These are phyloP conservation scores for Agrypnia vestita DNA, from an alignment of 1,140 invertebrate genomes.

Conservation along the genomic window DNA sequence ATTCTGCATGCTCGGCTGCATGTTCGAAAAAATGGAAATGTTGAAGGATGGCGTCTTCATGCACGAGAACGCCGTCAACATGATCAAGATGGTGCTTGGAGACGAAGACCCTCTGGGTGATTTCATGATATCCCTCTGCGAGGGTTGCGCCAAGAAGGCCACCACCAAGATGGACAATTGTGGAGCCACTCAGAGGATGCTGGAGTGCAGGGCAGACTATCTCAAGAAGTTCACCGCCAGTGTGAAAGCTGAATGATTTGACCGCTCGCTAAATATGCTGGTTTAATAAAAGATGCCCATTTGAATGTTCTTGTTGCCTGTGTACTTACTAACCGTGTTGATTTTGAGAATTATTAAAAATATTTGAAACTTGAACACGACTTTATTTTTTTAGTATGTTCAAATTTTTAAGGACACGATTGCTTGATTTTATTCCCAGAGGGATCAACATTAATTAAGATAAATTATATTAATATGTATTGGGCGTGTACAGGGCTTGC, in stretches of 20 bases:
- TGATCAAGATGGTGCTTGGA: slow-evolving; percentile 44
- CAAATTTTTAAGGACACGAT: no score
- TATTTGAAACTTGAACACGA: no score
- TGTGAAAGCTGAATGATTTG: slow-evolving; percentile 22
- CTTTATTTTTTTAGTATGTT: no score
- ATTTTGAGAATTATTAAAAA: no score
- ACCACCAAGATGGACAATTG: slow-evolving; percentile 42
- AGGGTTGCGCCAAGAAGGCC: slow-evolving; percentile 44
- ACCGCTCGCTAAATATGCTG: no score
- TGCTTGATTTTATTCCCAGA: no score
- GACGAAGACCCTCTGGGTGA: slow-evolving; percentile 47
- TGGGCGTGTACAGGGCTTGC: no score
- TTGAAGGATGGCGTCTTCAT: slow-evolving; percentile 45
- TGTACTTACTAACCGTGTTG: no score
- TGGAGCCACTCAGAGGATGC: slow-evolving; percentile 24
- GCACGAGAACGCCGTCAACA: background rate
- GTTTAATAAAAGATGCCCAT: no score
- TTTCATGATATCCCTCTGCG: slow-evolving; percentile 47
- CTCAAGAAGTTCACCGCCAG: slow-evolving; percentile 48
- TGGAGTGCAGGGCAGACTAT: slow-evolving; percentile 40
- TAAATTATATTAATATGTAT: no score
- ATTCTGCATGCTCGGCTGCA: slow-evolving; percentile 52
- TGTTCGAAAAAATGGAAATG: slow-evolving; percentile 55
- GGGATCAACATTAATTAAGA: no score
- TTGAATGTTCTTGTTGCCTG: no score